Conservation (phyloP, 2,113 vertebrate species). For the Raja brachyura region DNA sequence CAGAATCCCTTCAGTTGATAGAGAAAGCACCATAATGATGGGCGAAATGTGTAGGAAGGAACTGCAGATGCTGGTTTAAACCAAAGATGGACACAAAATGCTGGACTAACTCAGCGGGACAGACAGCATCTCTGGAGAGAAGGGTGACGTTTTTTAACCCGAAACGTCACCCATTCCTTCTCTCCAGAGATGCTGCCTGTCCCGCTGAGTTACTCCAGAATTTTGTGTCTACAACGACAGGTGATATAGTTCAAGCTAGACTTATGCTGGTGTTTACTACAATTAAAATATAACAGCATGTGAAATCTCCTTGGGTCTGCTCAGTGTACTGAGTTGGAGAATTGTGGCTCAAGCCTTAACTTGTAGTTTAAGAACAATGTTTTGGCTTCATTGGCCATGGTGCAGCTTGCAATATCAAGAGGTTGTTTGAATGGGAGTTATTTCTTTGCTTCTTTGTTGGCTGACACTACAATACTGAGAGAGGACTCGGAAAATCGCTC, state of each 20-base stretch:
- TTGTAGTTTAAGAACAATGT: background rate
- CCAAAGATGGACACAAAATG: too few relatives aligned
- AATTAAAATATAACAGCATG: background rate
- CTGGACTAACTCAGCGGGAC: too few relatives aligned
- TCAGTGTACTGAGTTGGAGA: background rate
- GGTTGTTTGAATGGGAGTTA: background rate
- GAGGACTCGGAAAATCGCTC: background rate
- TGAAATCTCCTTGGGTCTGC: background rate
- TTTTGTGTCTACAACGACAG: background rate
- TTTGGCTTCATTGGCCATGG: background rate
- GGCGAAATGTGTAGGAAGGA: background rate
- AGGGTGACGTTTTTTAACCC: too few relatives aligned
- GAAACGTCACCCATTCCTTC: too few relatives aligned
- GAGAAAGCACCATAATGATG: background rate
- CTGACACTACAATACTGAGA: background rate
- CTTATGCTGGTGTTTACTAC: background rate
- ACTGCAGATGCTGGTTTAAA: too few relatives aligned
- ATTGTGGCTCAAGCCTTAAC: background rate
- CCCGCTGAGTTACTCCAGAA: too few relatives aligned
- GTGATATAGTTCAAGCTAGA: background rate
- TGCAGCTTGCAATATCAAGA: background rate
- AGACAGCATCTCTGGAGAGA: too few relatives aligned
- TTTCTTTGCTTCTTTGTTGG: background rate
- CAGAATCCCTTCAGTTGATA: background rate
- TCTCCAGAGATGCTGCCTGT: too few relatives aligned